phyloP scores from a whole-genome alignment of 1,140 invertebrate genomes.

The Stegodyphus mimosarum region DNA sequence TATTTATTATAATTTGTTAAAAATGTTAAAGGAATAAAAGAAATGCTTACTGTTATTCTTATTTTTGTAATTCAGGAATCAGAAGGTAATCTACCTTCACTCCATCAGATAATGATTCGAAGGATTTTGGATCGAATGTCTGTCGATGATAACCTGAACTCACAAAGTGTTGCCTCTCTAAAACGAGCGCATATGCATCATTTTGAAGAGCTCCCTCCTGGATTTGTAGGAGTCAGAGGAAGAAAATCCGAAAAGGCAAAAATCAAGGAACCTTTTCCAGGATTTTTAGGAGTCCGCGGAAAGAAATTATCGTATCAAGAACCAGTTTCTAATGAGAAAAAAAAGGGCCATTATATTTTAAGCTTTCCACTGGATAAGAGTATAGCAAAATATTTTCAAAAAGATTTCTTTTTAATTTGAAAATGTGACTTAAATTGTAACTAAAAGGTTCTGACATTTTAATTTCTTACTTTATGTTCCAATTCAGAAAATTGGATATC shows the following conservation, averaged over 20 bases:
- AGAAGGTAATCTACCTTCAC: background rate
- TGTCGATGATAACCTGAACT: background rate
- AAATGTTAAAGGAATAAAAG: no score
- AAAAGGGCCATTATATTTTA: no score
- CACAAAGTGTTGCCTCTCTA: background rate
- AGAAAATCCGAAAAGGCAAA: conserved; percentile 31
- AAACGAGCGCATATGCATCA: conserved; percentile 14
- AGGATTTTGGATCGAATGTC: background rate
- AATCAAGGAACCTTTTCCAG: conserved; percentile 37
- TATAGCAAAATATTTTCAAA: no score
- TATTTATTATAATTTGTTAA: no score
- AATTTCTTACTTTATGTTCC: no score
- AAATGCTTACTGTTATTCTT: no score
- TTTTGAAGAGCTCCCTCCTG: conserved; percentile 13
- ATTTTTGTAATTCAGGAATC: background rate
- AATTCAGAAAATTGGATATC: no score
- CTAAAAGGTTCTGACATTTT: no score
- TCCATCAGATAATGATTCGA: background rate
- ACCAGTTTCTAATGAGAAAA: background rate
- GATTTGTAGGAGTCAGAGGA: conserved; percentile 29
- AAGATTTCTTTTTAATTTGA: no score
- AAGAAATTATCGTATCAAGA: conserved; percentile 9
- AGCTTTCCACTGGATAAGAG: no score
- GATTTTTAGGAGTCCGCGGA: conserved; percentile 32
- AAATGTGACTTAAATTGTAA: no score